phyloP scores from a whole-genome alignment of 2,113 vertebrate genomes.

The Cathartes aura region DNA sequence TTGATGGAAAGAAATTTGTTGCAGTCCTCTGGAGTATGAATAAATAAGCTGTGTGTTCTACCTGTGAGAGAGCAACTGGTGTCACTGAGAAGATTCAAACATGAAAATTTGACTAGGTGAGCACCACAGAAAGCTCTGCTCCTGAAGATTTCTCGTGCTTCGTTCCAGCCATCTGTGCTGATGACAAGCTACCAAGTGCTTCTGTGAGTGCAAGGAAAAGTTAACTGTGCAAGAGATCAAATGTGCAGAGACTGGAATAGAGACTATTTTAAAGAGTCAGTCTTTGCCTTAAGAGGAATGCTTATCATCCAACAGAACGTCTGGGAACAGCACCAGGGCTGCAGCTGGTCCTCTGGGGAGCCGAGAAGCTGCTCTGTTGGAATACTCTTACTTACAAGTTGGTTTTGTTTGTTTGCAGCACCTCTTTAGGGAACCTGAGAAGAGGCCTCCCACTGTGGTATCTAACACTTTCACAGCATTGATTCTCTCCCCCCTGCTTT shows the following conservation, averaged over 20 bases:
- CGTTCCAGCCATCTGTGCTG: not conserved
- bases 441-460: slow-evolving; percentile 93
- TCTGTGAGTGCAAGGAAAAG: not conserved
- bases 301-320: not conserved
- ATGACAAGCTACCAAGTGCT: not conserved
- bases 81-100: not conserved
- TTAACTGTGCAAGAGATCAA: not conserved
- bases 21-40: not conserved
- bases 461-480: slow-evolving; percentile 95
- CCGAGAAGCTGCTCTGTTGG: not conserved
- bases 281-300: not conserved
- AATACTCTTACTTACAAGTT: not conserved
- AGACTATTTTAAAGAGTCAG: not conserved
- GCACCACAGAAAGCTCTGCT: not conserved
- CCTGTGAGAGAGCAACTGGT: not conserved
- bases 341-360: not conserved
- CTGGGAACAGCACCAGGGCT: not conserved
- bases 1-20: not conserved
- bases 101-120: not conserved
- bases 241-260: not conserved
- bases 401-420: slow-evolving; percentile 80
- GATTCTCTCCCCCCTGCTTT: slow-evolving; percentile 89
- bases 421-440: slow-evolving; percentile 96
- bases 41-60: not conserved
- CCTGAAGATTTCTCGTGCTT: not conserved